Evolutionary conservation across 2,888 invertebrate genomes (phyloP).

Genomic region (Molanna angustata): DNA sequence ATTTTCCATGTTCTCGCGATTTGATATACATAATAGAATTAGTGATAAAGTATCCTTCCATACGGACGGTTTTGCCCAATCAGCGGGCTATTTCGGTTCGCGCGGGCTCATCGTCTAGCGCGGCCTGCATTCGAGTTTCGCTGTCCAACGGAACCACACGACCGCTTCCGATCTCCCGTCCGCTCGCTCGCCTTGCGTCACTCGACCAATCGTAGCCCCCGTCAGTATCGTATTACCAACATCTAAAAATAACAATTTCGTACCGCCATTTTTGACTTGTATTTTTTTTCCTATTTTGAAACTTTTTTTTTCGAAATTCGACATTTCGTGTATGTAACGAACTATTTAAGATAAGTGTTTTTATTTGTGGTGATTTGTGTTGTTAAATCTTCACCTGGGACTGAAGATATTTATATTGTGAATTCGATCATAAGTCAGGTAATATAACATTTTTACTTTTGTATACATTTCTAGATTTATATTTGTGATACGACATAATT

Average conservation of each 20-base stretch:
- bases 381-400: slow-evolving; percentile 16
- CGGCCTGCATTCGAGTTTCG: slow-evolving; percentile 28
- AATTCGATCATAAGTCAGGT: too few species aligned
- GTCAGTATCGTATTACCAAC: slow-evolving; percentile 30
- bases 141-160: slow-evolving; percentile 24
- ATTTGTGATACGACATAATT: too few species aligned
- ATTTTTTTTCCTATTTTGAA: slow-evolving; percentile 7
- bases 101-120: slow-evolving; percentile 6
- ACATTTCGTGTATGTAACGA: slow-evolving; percentile 3
- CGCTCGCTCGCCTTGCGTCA: slow-evolving; percentile 24
- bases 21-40: slow-evolving; percentile 2
- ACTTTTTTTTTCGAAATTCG: neutral
- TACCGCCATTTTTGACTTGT: slow-evolving; percentile 22
- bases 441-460: too few species aligned
- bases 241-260: slow-evolving; percentile 28
- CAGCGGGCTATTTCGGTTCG: slow-evolving; percentile 17
- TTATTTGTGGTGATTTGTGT: slow-evolving; percentile 26
- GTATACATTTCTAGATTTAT: too few species aligned
- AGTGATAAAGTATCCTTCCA: slow-evolving; percentile 20
- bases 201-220: slow-evolving; percentile 19
- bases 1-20: slow-evolving; percentile 1
- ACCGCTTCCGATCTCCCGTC: slow-evolving; percentile 9
- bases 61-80: slow-evolving; percentile 13
- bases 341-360: slow-evolving; percentile 8
- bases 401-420: slow-evolving; percentile 6